Evolutionary conservation across 2,888 invertebrate genomes (phyloP).

Genomic region (Cotesia congregata): DNA sequence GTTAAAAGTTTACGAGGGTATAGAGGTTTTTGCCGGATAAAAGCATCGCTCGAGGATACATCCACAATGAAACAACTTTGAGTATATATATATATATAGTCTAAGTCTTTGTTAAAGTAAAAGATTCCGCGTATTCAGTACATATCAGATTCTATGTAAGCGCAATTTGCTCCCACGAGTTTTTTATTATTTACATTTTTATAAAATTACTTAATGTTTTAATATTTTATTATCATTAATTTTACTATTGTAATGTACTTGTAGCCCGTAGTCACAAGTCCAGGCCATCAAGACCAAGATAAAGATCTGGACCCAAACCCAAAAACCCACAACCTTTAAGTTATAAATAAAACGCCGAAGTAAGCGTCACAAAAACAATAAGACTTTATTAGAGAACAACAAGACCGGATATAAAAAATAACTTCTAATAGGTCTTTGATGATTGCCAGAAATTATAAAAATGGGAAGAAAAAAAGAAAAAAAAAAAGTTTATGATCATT

Average conservation of each 20-base stretch:
- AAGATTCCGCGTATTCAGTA: too few species aligned
- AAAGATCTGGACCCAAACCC: slow-evolving; percentile 46
- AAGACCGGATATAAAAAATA: slow-evolving; percentile 29
- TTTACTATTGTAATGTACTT: too few species aligned
- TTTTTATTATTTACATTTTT: background rate
- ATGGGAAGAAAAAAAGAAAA: background rate
- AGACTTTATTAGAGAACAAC: slow-evolving; percentile 60
- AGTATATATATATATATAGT: too few species aligned
- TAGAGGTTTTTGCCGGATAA: slow-evolving; percentile 50
- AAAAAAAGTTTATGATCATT: slow-evolving; percentile 2
- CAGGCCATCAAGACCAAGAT: too few species aligned
- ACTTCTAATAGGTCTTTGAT: slow-evolving; percentile 28
- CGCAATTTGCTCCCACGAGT: slow-evolving; percentile 9
- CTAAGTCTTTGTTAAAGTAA: too few species aligned
- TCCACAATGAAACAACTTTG: background rate
- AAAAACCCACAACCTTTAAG: slow-evolving; percentile 66
- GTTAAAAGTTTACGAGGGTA: slow-evolving; percentile 66
- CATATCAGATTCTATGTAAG: too few species aligned
- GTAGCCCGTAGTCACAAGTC: too few species aligned
- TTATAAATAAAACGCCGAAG: slow-evolving; percentile 63
- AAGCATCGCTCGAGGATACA: slow-evolving; percentile 27
- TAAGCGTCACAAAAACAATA: slow-evolving; percentile 64
- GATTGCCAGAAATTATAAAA: background rate
- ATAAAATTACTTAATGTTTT: too few species aligned
- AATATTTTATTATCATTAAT: too few species aligned